These are phyloP conservation scores for Anguilla rostrata DNA, from an alignment of 2,113 vertebrate species.

Conservation along the genomic window DNA sequence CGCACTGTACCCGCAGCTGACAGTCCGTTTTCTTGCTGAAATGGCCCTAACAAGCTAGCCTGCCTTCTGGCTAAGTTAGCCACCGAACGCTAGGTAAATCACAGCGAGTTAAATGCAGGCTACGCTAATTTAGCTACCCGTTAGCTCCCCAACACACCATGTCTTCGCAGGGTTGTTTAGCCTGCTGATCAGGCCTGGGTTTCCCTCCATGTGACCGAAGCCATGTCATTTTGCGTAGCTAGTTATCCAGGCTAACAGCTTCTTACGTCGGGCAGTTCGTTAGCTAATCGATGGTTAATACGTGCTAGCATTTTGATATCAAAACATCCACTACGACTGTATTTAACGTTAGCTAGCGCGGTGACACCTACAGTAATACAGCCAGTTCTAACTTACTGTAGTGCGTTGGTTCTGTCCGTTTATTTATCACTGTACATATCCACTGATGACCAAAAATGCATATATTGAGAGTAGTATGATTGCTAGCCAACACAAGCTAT, in stretches of 20 bases:
- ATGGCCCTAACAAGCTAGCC: background rate
- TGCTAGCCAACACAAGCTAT: background rate
- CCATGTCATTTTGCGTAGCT: background rate
- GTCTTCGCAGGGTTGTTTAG: background rate
- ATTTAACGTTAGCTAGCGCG: background rate
- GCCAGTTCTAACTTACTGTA: background rate
- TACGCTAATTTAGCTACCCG: slow-evolving; percentile 30
- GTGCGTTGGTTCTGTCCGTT: background rate
- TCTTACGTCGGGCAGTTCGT: background rate
- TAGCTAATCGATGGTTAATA: background rate
- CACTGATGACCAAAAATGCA: background rate
- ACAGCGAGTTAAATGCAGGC: background rate
- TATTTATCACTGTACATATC: background rate
- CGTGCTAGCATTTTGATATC: background rate
- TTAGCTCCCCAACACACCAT: background rate
- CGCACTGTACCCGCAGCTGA: background rate
- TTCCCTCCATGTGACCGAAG: slow-evolving; percentile 23
- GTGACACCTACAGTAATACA: background rate
- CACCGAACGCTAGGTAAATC: background rate
- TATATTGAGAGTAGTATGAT: background rate
- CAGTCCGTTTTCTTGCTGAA: background rate
- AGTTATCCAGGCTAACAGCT: background rate
- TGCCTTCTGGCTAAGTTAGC: background rate
- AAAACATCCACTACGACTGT: background rate
- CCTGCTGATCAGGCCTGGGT: slow-evolving; percentile 18